Evolutionary conservation across 2,113 vertebrate species (phyloP).

Genomic region (Chloropsis hardwickii): DNA sequence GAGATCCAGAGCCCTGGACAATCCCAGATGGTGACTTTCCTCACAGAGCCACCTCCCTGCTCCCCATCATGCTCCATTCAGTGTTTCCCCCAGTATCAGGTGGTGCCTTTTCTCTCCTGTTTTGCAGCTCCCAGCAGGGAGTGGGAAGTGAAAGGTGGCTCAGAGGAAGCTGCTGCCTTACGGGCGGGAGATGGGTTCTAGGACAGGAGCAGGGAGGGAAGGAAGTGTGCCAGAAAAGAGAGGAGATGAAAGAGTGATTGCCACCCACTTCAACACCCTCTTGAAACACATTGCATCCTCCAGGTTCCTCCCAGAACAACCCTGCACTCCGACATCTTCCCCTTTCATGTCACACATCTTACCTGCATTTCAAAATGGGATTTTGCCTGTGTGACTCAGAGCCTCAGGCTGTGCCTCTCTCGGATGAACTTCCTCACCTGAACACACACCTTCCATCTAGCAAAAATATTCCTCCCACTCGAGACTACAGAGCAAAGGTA

Average conservation of each 20-base stretch:
- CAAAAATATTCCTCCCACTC: slow-evolving; percentile 5
- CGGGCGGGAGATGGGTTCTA: neutral
- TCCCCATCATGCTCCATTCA: neutral
- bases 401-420: neutral
- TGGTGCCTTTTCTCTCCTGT: neutral
- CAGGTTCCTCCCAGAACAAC: neutral
- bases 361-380: neutral
- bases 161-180: neutral
- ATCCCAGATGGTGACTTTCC: neutral
- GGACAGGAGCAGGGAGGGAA: neutral
- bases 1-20: neutral
- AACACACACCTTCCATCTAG: neutral
- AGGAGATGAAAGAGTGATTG: neutral
- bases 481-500: neutral
- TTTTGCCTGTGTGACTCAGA: neutral
- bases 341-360: neutral
- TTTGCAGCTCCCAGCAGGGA: neutral
- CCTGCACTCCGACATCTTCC: neutral
- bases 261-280: neutral
- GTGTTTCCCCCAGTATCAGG: neutral
- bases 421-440: neutral
- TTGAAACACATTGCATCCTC: neutral
- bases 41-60: neutral
- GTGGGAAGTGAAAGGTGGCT: neutral
- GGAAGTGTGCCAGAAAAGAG: neutral